A percentile compares a stretch with the other conserved stretches of the same genome.
These are phyloP conservation scores for Theristicus caerulescens DNA, from an alignment of 2,113 vertebrate genomes.

Conservation along the genomic window DNA sequence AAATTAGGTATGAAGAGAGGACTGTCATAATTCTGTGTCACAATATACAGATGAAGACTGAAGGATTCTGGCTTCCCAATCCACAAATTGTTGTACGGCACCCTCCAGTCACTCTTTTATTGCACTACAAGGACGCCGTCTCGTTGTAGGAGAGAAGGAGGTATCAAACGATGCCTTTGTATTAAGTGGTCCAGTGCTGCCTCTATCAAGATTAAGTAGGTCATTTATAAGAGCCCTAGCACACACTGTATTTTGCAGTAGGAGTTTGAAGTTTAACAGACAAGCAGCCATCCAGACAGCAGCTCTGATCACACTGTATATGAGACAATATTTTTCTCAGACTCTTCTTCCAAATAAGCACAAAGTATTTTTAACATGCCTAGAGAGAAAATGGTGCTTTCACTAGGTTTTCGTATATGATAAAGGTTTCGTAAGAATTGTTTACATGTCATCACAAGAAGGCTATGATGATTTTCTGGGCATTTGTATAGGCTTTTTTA, in stretches of 20 bases:
- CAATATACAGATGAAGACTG: neutral
- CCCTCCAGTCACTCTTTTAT: neutral
- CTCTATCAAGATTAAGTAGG: constrained; percentile 5
- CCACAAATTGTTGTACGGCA: neutral
- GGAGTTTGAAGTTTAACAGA: neutral
- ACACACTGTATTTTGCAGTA: neutral
- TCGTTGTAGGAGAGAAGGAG: fast-evolving
- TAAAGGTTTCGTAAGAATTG: neutral
- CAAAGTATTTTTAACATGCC: neutral
- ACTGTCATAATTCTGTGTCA: neutral
- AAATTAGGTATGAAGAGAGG: neutral
- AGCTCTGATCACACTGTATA: neutral
- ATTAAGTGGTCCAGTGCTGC: neutral
- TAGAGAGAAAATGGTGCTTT: neutral
- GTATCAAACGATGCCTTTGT: neutral
- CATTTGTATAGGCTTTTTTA: neutral
- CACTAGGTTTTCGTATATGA: neutral
- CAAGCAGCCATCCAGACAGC: neutral
- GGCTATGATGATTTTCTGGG: neutral
- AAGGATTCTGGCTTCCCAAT: neutral
- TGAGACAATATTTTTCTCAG: neutral
- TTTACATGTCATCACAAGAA: neutral
- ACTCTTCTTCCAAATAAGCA: neutral
- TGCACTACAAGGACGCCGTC: neutral
- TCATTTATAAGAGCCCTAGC: neutral